These are phyloP conservation scores for Cyprinella venusta DNA, from an alignment of 2,797 vertebrate species.

Conservation along the genomic window DNA sequence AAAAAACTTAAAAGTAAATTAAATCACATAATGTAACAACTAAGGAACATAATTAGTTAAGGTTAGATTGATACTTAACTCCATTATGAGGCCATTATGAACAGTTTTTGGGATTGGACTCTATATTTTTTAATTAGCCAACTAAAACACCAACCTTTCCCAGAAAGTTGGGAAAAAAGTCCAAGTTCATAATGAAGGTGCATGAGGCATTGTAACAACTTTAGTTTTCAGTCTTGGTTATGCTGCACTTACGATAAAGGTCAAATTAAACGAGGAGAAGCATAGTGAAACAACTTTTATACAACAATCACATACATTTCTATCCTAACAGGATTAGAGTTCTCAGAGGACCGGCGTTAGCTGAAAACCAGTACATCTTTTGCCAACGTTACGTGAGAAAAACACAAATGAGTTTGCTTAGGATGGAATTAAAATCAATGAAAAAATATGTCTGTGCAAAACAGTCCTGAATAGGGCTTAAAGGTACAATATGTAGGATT, in stretches of 20 bases:
- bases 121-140: background rate
- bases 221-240: slow-evolving; percentile 8
- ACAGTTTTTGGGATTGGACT: background rate
- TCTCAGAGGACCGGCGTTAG: slow-evolving; percentile 14
- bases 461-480: background rate
- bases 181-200: background rate
- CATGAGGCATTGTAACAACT: background rate
- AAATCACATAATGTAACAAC: background rate
- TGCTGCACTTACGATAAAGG: background rate
- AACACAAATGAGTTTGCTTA: slow-evolving; percentile 12
- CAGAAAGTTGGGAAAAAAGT: background rate
- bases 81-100: background rate
- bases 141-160: background rate
- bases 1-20: background rate
- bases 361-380: slow-evolving; percentile 10
- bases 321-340: slow-evolving; percentile 8
- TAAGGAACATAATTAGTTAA: background rate
- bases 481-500: too few relatives aligned
- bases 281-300: background rate
- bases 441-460: background rate
- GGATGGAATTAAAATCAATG: slow-evolving; percentile 6
- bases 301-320: slow-evolving; percentile 11
- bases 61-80: background rate
- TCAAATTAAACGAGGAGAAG: slow-evolving; percentile 29
- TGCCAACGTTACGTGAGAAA: slow-evolving; percentile 10